Conservation (phyloP, 2,888 invertebrate species). For the Panopea generosa region DNA sequence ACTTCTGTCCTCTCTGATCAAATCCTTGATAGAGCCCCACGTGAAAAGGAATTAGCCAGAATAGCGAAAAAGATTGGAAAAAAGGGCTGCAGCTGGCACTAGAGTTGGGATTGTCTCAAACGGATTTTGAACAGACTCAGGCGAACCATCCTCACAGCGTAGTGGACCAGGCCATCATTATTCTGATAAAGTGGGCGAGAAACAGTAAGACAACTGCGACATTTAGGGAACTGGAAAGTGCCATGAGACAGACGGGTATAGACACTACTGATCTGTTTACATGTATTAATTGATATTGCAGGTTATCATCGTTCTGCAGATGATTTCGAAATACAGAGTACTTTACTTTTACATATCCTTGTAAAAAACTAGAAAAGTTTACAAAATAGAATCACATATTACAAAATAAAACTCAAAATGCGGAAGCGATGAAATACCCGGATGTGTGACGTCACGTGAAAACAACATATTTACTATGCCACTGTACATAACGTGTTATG, state of each 20-base stretch:
- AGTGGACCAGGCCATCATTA: neutral
- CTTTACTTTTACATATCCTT: no score
- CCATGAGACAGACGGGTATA: neutral
- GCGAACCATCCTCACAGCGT: neutral
- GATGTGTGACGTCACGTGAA: no score
- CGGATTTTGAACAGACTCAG: conserved; percentile 7
- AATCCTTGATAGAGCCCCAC: neutral
- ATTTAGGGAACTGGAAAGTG: neutral
- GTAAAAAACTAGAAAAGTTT: no score
- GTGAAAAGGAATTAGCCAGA: conserved; percentile 4
- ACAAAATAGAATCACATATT: no score
- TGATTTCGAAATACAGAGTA: no score
- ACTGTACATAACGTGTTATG: no score
- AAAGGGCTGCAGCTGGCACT: neutral
- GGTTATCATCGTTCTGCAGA: no score
- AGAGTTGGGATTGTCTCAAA: conserved; percentile 3
- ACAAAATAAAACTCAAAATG: no score
- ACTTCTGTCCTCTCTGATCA: no score
- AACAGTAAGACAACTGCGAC: neutral
- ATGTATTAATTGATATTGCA: neutral
- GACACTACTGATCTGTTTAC: neutral
- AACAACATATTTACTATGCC: no score
- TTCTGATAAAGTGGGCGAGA: conserved; percentile 6
- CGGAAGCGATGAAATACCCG: no score
- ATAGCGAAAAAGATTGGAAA: conserved; percentile 10